Evolutionary conservation across 1,140 invertebrate genomes (phyloP).

Genomic region (Asobara japonica): DNA sequence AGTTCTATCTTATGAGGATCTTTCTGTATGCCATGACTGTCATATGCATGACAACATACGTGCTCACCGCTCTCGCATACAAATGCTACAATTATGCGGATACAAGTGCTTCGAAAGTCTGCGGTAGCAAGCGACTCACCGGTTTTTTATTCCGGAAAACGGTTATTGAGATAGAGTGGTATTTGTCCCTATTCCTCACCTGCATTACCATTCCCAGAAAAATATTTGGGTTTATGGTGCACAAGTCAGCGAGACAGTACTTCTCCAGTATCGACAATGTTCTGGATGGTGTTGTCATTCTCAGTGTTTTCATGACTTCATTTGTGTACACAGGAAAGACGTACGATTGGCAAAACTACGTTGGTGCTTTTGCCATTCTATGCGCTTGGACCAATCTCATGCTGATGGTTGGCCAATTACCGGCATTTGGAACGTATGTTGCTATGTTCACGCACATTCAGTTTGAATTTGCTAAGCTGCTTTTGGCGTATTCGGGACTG

Average conservation of each 20-base stretch:
- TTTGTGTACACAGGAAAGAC: conserved; percentile 62
- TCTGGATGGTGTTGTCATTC: conserved; percentile 70
- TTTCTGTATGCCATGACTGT: conserved; percentile 72
- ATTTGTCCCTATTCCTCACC: conserved; percentile 66
- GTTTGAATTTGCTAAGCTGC: conserved; percentile 72
- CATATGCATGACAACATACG: conserved; percentile 70
- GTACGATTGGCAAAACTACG: conserved; percentile 72
- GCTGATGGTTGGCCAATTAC: conserved; percentile 74
- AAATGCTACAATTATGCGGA: conserved; percentile 60
- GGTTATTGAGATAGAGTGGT: conserved; percentile 69
- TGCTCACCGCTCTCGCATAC: conserved; percentile 67
- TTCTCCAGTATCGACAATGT: conserved; percentile 73
- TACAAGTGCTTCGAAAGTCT: conserved; percentile 59
- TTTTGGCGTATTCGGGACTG: conserved; percentile 72
- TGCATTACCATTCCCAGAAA: conserved; percentile 70
- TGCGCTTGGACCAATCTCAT: conserved; percentile 75
- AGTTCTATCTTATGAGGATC: conserved; percentile 72
- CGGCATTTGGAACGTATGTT: conserved; percentile 74
- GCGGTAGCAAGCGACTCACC: conserved; percentile 64
- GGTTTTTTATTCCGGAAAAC: conserved; percentile 64
- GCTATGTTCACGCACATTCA: conserved; percentile 76
- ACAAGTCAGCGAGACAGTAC: conserved; percentile 70
- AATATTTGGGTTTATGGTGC: conserved; percentile 69
- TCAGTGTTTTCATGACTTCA: conserved; percentile 69
- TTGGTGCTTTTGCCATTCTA: conserved; percentile 72